A percentile compares a stretch with the other conserved stretches of the same genome.
Evolutionary conservation across 2,888 invertebrate species (phyloP).

Genomic region (Apamea epomidion): DNA sequence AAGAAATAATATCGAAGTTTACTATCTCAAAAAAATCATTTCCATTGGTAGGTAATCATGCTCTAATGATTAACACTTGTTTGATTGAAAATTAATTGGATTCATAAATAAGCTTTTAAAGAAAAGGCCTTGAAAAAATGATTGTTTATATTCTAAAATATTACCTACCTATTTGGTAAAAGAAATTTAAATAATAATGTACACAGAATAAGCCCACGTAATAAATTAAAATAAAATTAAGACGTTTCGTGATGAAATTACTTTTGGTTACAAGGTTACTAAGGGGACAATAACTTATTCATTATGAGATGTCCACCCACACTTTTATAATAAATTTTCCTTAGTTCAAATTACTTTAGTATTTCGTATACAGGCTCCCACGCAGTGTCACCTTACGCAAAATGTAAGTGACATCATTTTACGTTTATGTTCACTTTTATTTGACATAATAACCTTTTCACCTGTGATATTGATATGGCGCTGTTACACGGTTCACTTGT

Average conservation of each 20-base stretch:
- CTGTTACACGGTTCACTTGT: neutral
- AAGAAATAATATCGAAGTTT: neutral
- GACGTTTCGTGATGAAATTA: constrained; percentile 39
- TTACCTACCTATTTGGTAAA: neutral
- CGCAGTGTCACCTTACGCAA: constrained; percentile 10
- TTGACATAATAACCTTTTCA: constrained; percentile 9
- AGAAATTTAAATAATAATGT: neutral
- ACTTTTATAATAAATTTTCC: constrained; percentile 30
- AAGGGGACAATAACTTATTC: constrained; percentile 35
- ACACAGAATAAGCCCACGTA: neutral
- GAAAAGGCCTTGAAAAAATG: neutral
- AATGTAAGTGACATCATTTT: constrained; percentile 7
- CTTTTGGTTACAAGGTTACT: constrained; percentile 32
- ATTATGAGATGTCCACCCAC: constrained; percentile 47
- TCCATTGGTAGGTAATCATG: neutral
- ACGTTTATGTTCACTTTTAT: neutral
- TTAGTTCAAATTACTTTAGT: constrained; percentile 11
- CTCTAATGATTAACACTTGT: neutral
- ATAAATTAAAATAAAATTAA: constrained; percentile 38
- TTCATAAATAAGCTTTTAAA: neutral
- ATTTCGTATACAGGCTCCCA: constrained; percentile 20
- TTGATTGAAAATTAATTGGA: neutral
- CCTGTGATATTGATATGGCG: neutral
- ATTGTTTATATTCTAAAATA: neutral
- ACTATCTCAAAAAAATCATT: neutral